phyloP scores from a whole-genome alignment of 1,140 invertebrate species.

The Trinorchestia longiramus region DNA sequence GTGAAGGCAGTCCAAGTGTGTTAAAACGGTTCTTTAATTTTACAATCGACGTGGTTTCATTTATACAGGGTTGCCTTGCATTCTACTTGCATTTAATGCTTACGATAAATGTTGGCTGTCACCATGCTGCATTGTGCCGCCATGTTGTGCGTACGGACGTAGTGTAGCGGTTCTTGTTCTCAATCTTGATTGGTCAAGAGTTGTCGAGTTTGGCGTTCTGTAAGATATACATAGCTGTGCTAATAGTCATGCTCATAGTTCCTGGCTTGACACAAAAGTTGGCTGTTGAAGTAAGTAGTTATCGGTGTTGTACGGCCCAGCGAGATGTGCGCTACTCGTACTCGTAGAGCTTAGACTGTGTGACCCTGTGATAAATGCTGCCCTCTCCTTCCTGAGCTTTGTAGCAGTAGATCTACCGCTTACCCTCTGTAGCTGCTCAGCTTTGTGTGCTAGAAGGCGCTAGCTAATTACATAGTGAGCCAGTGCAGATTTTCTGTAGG shows the following conservation, averaged over 20 bases:
- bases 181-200: neutral
- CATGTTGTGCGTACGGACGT: neutral
- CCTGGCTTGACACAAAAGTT: neutral
- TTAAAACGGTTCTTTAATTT: neutral
- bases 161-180: neutral
- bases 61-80: neutral
- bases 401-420: neutral
- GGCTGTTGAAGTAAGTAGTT: neutral
- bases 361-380: constrained; percentile 15
- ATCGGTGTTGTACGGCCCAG: neutral
- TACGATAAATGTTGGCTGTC: neutral
- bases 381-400: constrained; percentile 13
- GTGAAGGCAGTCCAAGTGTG: too few relatives aligned
- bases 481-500: neutral
- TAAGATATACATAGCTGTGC: neutral
- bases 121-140: neutral
- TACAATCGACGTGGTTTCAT: neutral
- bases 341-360: neutral
- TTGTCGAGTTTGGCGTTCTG: neutral
- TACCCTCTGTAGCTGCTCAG: neutral
- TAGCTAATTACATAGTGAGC: neutral
- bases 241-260: neutral
- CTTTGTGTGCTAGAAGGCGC: neutral
- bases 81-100: neutral
- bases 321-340: neutral